Evolutionary conservation across 2,113 vertebrate species (phyloP), one percentile per base, ranked within the genome.

Genomic region (Acanthochromis polyacanthus): DNA sequence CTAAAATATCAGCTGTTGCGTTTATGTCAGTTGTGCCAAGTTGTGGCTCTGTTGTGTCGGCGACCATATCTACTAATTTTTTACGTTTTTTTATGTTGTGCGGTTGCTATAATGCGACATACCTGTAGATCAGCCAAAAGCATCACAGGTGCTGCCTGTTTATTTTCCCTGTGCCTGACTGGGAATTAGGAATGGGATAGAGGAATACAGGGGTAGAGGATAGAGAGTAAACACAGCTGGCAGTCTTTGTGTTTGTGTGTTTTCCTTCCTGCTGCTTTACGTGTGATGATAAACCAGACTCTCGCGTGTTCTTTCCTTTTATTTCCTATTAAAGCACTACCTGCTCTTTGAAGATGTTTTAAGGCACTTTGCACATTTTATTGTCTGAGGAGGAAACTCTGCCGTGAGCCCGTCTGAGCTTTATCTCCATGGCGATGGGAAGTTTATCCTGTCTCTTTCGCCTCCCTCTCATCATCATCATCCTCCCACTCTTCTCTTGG

Each of bases 211-310:
- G 56, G 83, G 56, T 69, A 73, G 59, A 71, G 55, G 71, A 80
- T 70, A 53, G 22, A 81, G 57, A 85, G 83, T 92, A 91, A 91
- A 89, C 88, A 90, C 90, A 92, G 92, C 84, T 92, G 85, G 78
- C 83, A 70, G 40, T 71, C 66, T 82, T 46, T 63, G 48, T 63
- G 19, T 16, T 20, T 64, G 25, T 72, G 52, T 81, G 66, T 72
- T 81, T 83, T 82, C 28, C 36, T 73, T 80, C 59, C 78, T 68
- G 69, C 40, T 65, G 69, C 63, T 55, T n/a, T 46, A 46, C 45
- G 19, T 75, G 40, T 75, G 43, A 23, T 58, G 52, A 2, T 82
- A 58, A 73, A 70, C 48, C 19, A 10, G n/a, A 23, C 67, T 77
- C 12, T 70, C 36, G 19, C 71, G 23, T 36, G 38, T 69, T 8